Evolutionary conservation across 2,797 vertebrate genomes (phyloP).

Genomic region (Channa striata): DNA sequence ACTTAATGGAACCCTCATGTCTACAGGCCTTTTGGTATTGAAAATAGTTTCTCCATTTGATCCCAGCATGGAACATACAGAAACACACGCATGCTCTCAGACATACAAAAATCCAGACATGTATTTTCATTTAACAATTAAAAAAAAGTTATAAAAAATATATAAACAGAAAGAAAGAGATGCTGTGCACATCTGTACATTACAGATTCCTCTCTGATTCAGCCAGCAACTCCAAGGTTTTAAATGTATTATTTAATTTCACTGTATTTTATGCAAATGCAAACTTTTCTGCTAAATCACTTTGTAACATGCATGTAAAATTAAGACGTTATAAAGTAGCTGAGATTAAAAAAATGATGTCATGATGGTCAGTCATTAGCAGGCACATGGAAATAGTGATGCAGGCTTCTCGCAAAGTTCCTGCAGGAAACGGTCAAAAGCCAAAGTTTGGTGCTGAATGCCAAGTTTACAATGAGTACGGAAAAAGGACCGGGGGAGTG

Average conservation of each 20-base stretch:
- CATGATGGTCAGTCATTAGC: slow-evolving; percentile 40
- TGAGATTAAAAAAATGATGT: slow-evolving; percentile 64
- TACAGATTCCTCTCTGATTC: too few species aligned
- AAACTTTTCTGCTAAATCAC: background rate
- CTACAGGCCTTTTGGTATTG: slow-evolving; percentile 34
- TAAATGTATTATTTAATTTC: background rate
- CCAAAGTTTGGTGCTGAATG: slow-evolving; percentile 2
- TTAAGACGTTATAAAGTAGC: slow-evolving; percentile 13
- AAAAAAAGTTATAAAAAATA: too few species aligned
- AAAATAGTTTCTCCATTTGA: slow-evolving; percentile 46
- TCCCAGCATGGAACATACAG: background rate
- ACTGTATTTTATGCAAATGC: background rate
- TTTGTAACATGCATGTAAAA: too few species aligned
- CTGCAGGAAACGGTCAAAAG: slow-evolving; percentile 32
- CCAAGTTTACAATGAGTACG: slow-evolving; percentile 38
- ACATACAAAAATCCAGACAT: background rate
- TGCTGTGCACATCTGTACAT: too few species aligned
- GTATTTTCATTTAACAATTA: too few species aligned
- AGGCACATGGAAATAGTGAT: slow-evolving; percentile 39
- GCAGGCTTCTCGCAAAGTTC: slow-evolving; percentile 35
- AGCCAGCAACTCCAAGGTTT: background rate
- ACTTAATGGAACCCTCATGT: slow-evolving; percentile 60
- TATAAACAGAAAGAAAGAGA: too few species aligned
- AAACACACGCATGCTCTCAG: background rate
- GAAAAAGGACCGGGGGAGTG: slow-evolving; percentile 28